These are phyloP conservation scores for Steromphala cineraria DNA, from an alignment of 2,888 invertebrate species.

Conservation along the genomic window DNA sequence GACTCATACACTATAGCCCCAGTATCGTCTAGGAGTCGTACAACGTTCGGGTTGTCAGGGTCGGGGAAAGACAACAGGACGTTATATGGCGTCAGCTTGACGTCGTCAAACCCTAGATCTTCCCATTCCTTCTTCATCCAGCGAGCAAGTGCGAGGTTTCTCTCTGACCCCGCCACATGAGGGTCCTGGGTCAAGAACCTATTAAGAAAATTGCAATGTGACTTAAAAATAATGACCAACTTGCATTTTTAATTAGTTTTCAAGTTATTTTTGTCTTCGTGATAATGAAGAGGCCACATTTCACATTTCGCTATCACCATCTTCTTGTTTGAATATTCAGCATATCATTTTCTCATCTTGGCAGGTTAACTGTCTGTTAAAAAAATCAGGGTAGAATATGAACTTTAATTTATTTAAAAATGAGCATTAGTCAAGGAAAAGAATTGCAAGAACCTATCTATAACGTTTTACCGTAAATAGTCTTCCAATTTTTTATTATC, in stretches of 20 bases:
- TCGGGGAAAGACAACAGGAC: slow-evolving; percentile 62
- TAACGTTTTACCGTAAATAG: slow-evolving; percentile 47
- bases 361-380: no score
- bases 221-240: no score
- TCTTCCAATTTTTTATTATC: slow-evolving; percentile 51
- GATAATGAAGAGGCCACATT: no score
- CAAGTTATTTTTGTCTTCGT: no score
- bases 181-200: slow-evolving; percentile 42
- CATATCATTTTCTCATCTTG: no score
- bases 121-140: slow-evolving; percentile 43
- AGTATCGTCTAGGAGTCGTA: slow-evolving; percentile 40
- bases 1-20: slow-evolving; percentile 47
- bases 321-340: no score
- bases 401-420: no score
- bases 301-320: no score
- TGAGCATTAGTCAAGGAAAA: no score
- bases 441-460: no score
- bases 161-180: slow-evolving; percentile 68
- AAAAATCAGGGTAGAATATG: no score
- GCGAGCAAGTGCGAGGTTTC: slow-evolving; percentile 54
- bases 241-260: no score
- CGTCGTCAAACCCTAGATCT: slow-evolving; percentile 56
- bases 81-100: slow-evolving; percentile 51
- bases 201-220: neutral
- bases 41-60: slow-evolving; percentile 34